Percentiles rank a stretch among this genome's conserved stretches.
Evolutionary conservation across 2,113 vertebrate species (phyloP).

Genomic region (Festucalex cinctus): DNA sequence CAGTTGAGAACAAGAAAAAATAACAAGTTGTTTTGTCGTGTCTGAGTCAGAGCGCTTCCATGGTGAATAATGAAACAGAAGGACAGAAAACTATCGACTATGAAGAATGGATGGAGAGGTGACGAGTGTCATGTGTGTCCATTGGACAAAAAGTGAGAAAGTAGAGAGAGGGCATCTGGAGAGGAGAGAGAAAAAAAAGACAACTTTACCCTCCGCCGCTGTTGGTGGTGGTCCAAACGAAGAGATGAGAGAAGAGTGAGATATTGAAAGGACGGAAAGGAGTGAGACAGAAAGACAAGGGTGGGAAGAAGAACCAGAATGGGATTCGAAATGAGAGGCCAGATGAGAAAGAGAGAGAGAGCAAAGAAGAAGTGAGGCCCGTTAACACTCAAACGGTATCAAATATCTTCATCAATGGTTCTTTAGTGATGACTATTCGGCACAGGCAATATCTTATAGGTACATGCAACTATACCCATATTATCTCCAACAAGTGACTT

Average conservation of each 20-base stretch:
- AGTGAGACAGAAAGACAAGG: constrained; percentile 38
- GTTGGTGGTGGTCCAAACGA: constrained; percentile 62
- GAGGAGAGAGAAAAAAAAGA: constrained; percentile 46
- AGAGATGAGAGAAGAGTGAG: constrained; percentile 66
- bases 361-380: constrained; percentile 56
- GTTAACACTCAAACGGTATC: constrained; percentile 4
- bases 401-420: background rate
- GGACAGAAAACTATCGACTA: constrained; percentile 40
- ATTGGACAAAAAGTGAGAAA: constrained; percentile 14
- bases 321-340: constrained; percentile 36
- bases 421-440: background rate
- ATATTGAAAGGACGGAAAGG: constrained; percentile 46
- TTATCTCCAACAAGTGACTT: no score
- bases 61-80: constrained; percentile 46
- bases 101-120: constrained; percentile 25
- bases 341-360: constrained; percentile 58
- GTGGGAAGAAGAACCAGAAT: constrained; percentile 48
- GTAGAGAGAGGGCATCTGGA: constrained; percentile 47
- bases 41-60: constrained; percentile 50
- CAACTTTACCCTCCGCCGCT: constrained; percentile 75
- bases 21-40: constrained; percentile 25
- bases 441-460: background rate
- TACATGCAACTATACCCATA: background rate
- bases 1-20: constrained; percentile 1
- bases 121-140: background rate